Conservation (phyloP, 1,140 invertebrate genomes). For the Drosophila repletoides region DNA sequence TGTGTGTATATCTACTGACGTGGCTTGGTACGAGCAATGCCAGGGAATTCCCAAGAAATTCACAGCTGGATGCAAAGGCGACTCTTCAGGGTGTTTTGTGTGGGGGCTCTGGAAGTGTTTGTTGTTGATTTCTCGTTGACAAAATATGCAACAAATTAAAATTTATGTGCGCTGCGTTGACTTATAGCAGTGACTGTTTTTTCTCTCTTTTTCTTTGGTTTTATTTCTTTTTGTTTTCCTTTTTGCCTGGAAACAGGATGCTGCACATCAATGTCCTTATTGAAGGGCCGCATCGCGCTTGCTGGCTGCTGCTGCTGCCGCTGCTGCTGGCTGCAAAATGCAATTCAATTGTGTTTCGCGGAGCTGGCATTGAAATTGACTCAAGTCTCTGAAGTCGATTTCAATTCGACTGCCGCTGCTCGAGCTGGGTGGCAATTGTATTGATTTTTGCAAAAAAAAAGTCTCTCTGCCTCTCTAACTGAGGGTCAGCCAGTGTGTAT, state of each 20-base stretch:
- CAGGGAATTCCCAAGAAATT: conserved; percentile 82
- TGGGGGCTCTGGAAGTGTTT: conserved; percentile 44
- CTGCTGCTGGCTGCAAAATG: conserved; percentile 64
- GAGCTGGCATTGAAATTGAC: conserved; percentile 8
- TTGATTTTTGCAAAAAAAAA: conserved; percentile 60
- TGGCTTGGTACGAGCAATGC: conserved; percentile 2
- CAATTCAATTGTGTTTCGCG: conserved; percentile 76
- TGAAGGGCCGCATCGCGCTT: conserved; percentile 28
- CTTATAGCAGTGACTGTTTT: conserved; percentile 46
- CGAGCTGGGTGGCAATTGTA: conserved; percentile 76
- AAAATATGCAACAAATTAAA: conserved; percentile 83
- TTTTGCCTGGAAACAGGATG: conserved; percentile 52
- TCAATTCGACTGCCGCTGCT: conserved; percentile 13
- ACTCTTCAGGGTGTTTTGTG: neutral
- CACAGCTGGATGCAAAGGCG: conserved; percentile 75
- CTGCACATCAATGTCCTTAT: conserved; percentile 76
- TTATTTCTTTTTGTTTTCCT: neutral
- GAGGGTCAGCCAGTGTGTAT: conserved; percentile 50
- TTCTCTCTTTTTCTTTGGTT: neutral
- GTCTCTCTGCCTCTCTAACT: too few relatives aligned
- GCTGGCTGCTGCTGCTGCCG: too few relatives aligned
- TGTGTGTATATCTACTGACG: conserved; percentile 11
- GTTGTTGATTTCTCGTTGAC: conserved; percentile 79
- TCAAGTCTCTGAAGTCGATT: conserved; percentile 23
- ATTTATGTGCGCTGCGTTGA: conserved; percentile 75